These are phyloP conservation scores for Tragelaphus strepsiceros DNA, from an alignment of 2,113 vertebrate genomes.

Conservation along the genomic window DNA sequence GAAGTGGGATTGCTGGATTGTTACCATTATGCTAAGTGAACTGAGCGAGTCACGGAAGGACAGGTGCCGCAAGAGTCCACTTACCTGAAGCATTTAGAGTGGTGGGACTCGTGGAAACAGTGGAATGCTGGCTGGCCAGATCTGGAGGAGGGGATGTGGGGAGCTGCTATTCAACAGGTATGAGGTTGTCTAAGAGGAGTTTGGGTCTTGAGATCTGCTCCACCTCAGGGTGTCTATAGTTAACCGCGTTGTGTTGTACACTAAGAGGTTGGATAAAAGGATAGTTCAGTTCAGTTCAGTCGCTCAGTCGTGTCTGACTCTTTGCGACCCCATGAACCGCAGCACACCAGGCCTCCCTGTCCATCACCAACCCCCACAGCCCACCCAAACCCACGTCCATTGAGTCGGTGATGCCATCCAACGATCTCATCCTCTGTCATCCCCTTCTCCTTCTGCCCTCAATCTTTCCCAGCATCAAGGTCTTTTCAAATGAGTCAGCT, in stretches of 20 bases:
- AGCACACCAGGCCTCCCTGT: too few relatives aligned
- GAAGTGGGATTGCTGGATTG: not conserved
- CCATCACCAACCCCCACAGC: too few relatives aligned
- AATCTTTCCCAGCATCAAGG: too few relatives aligned
- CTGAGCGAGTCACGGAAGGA: not conserved
- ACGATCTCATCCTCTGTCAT: too few relatives aligned
- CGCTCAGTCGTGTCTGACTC: too few relatives aligned
- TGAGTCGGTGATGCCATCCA: too few relatives aligned
- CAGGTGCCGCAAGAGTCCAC: rapidly evolving
- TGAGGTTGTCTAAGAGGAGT: not conserved
- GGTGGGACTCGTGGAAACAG: not conserved
- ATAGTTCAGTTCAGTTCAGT: not conserved
- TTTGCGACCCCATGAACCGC: rapidly evolving
- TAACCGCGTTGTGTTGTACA: not conserved
- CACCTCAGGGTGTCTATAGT: rapidly evolving
- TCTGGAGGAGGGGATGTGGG: not conserved
- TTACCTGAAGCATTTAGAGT: not conserved
- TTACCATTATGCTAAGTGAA: not conserved
- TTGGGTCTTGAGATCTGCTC: not conserved
- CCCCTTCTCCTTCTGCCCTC: too few relatives aligned
- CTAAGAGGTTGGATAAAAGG: not conserved
- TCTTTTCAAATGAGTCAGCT: too few relatives aligned
- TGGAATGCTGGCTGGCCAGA: not conserved
- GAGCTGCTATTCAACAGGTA: not conserved
- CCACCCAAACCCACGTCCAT: too few relatives aligned